Evolutionary conservation across 2,797 vertebrate species (phyloP), one percentile per base, ranked within the genome.

Genomic region (Spondyliosoma cantharus): DNA sequence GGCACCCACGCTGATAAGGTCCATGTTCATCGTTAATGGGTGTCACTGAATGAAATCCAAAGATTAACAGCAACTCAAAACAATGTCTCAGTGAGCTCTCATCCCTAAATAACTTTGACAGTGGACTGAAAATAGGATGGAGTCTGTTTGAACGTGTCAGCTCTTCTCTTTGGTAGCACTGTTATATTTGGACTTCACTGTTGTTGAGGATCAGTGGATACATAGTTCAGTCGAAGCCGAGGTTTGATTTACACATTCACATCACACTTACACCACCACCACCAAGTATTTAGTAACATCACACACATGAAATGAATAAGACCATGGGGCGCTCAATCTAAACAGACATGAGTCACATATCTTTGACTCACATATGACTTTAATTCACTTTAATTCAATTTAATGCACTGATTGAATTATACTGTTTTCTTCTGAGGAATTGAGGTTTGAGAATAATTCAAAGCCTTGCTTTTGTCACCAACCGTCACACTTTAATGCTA

Each of bases 21-120:
- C 78, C 68, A 50, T 73, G 74, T 81, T 87, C 49, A 66, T 76
- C 25, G 16, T 72, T 82, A 83, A 82, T 60, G 61, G 59, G 69
- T 76, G 66, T 80, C 17, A 13, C 70, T 76, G 62, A 87, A 89
- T 78, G 58, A 68, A 84, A 64, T 70, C 60, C 70, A 84, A 74
- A 74, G 58, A 86, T 73, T 70, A 83, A 71, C 63, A 76, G 56
- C 19, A 5, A 76, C 73, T 68, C 60, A 81, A 83, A 83, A 84
- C 73, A 83, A 76, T 37, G 73, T 78, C 78, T 68, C 50, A 71
- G 43, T 22, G 50, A 82, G 69, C 22, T 49, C 49, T 74, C 20
- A 3, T 85, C 72, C 76, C 63, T 73, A 66, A 82, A 91, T 85
- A 80, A 80, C 80, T 66, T 57, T 70, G 69, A 87, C 81, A 73